Evolutionary conservation across 2,113 vertebrate species (phyloP).

Genomic region (Leiothrix lutea): DNA sequence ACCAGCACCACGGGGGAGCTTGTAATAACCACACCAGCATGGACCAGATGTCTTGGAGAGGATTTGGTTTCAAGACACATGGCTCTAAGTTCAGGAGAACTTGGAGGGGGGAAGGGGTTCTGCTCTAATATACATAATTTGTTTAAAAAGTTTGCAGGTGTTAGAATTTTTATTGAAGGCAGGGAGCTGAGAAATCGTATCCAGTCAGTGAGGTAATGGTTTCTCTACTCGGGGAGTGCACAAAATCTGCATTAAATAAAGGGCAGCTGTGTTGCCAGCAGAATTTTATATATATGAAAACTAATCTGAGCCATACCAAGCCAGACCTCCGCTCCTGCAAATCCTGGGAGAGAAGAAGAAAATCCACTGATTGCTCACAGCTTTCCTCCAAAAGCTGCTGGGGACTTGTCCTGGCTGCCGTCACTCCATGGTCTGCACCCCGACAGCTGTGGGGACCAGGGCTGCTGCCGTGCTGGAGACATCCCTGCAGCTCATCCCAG

Average conservation of each 20-base stretch:
- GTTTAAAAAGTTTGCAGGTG: conserved; percentile 55
- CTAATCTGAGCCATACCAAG: neutral
- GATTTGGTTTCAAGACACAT: conserved; percentile 20
- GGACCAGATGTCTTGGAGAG: conserved; percentile 24
- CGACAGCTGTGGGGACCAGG: accelerated
- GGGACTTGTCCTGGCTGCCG: neutral
- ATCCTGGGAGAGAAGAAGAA: neutral
- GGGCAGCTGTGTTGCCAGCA: conserved; percentile 31
- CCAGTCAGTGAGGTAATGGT: conserved; percentile 24
- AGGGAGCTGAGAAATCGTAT: conserved; percentile 24
- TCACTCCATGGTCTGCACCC: neutral
- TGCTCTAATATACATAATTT: conserved; percentile 24
- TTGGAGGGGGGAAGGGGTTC: neutral
- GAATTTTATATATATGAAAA: conserved; percentile 20
- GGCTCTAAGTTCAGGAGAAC: neutral
- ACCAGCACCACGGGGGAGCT: neutral
- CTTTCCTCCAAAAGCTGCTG: neutral
- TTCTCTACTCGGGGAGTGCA: neutral
- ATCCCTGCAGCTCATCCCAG: neutral
- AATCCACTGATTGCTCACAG: neutral
- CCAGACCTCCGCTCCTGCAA: neutral
- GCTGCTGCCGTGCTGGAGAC: neutral
- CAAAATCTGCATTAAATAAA: conserved; percentile 28
- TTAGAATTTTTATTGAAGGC: conserved; percentile 57
- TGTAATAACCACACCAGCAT: conserved; percentile 1